Evolutionary conservation across 2,113 vertebrate genomes (phyloP), one percentile per base, ranked within the genome.

Genomic region (Nothocercus nigrocapillus): DNA sequence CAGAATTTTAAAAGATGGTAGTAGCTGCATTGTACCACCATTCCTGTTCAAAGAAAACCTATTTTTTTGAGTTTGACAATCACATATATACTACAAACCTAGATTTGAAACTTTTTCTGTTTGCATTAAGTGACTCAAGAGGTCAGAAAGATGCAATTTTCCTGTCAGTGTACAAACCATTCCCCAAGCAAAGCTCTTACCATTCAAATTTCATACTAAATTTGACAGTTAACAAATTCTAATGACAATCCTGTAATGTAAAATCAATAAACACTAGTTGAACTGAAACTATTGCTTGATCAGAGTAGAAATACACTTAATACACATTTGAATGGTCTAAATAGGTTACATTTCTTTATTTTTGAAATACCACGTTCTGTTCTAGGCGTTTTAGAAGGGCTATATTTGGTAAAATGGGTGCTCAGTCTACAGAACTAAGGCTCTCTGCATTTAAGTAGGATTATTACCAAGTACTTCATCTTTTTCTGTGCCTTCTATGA

Each of bases 331-430:
- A n/a, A 61, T 94, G 58, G 86, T 90, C 73, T 75, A 78, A 83
- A 95, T 38, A 87, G 92, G 86, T 90, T 47, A 25, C 73, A 42
- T 89, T 67, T 94, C 25, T 90, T 92, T 88, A 59, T 77, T 93
- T 96, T 94, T 78, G 80, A 92, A 94, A 95, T 82, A 92, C 40
- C 38, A 14, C 85, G 76, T 95, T 96, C 92, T 88, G 53, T 95
- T 96, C 79, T 76, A 94, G 61, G 70, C 58, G 77, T 90, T 93
- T 93, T 77, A 75, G 61, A 13, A 0, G 17, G 15, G 34, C 72
- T 95, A n/a, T 90, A 75, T 93, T 95, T 62, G 82, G 82, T 89
- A 93, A 56, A 83, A 86, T 30, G 82, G 68, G 47, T 70, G 61
- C 85, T 90, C 63, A 95, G 85, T 90, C 54, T 77, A 74, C 7